Evolutionary conservation across 2,113 vertebrate genomes (phyloP).

Genomic region (Proteles cristata): DNA sequence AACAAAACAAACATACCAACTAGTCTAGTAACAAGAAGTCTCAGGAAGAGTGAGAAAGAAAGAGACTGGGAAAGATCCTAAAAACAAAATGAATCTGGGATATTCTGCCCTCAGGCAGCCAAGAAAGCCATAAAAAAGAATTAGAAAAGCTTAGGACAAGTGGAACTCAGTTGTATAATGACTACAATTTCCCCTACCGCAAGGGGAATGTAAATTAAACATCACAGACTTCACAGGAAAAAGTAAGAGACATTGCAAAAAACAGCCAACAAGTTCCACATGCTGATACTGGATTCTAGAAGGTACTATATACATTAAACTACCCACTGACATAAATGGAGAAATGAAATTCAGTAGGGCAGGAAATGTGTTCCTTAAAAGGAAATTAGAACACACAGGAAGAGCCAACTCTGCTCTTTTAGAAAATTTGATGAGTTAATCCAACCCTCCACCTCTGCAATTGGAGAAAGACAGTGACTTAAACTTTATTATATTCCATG

Average conservation of each 20-base stretch:
- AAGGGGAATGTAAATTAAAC: not conserved
- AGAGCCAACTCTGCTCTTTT: not conserved
- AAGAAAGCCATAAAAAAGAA: not conserved
- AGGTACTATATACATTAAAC: not conserved
- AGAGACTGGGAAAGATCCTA: not conserved
- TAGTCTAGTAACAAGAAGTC: conserved; percentile 34
- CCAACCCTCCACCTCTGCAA: not conserved
- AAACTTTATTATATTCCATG: not conserved
- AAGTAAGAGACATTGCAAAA: not conserved
- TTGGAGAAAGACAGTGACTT: not conserved
- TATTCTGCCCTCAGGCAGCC: not conserved
- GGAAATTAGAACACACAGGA: not conserved
- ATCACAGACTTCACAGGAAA: not conserved
- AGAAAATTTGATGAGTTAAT: not conserved
- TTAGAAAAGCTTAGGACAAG: not conserved
- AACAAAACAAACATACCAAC: conserved; percentile 19
- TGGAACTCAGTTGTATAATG: not conserved
- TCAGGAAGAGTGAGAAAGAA: not conserved
- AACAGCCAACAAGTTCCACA: not conserved
- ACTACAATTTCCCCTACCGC: not conserved
- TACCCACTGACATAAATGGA: not conserved
- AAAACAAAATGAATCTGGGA: not conserved
- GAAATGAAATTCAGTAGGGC: not conserved
- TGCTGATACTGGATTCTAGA: not conserved
- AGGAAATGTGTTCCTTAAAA: not conserved